These are phyloP conservation scores for Prunella himalayana DNA, from an alignment of 2,113 vertebrate genomes.

Conservation along the genomic window DNA sequence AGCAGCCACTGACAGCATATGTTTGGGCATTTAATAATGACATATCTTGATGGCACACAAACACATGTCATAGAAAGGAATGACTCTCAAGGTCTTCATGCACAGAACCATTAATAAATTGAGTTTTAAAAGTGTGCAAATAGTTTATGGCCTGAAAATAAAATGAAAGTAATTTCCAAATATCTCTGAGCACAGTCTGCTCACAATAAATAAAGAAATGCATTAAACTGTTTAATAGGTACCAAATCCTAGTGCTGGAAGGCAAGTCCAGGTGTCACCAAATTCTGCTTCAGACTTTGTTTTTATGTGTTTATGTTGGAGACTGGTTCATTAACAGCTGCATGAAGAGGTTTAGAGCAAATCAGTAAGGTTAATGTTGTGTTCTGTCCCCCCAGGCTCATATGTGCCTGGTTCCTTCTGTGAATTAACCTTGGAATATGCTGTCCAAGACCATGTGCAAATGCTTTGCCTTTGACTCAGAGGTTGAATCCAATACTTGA, in stretches of 20 bases:
- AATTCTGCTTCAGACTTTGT: not conserved
- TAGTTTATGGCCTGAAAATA: not conserved
- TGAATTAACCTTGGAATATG: not conserved
- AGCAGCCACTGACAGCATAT: accelerated
- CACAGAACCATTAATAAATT: not conserved
- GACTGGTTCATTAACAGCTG: not conserved
- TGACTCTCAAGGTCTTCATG: not conserved
- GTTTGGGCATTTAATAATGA: not conserved
- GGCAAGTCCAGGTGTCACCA: not conserved
- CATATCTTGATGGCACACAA: not conserved
- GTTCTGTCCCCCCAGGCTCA: not conserved
- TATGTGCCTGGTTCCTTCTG: not conserved
- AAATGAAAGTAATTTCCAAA: not conserved
- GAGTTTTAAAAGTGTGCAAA: not conserved
- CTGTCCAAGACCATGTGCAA: not conserved
- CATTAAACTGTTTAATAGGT: not conserved
- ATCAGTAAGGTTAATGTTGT: not conserved
- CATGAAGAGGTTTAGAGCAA: not conserved
- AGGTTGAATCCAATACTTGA: not conserved
- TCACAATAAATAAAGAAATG: not conserved
- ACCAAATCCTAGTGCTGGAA: not conserved
- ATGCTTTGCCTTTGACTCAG: not conserved
- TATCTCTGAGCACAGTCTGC: not conserved
- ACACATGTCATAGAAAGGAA: not conserved
- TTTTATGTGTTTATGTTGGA: accelerated